These are phyloP conservation scores for Labrus mixtus DNA, from an alignment of 2,113 vertebrate genomes.

Conservation along the genomic window DNA sequence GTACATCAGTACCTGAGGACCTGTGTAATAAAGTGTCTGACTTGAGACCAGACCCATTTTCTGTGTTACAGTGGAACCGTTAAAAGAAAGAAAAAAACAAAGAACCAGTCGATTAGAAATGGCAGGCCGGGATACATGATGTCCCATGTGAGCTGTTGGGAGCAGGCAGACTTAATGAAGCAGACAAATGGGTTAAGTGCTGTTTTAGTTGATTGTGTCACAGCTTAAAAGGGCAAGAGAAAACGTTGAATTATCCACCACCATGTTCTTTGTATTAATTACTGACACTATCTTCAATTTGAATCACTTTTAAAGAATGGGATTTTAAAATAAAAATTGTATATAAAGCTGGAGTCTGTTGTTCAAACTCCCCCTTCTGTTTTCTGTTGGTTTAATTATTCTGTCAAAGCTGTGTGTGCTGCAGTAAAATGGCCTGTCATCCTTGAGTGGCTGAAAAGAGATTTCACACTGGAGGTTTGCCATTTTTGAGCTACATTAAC, in stretches of 20 bases:
- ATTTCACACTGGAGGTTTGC: conserved; percentile 72
- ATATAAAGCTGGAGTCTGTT: conserved; percentile 3
- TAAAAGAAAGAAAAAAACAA: neutral
- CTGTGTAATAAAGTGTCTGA: conserved; percentile 39
- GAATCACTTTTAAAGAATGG: neutral
- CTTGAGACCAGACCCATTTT: conserved; percentile 35
- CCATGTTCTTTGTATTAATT: neutral
- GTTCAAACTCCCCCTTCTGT: neutral
- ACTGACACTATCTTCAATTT: neutral
- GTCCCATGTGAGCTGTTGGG: conserved; percentile 47
- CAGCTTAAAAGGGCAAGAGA: conserved; percentile 32
- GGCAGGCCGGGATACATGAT: conserved; percentile 40
- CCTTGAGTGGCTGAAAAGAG: conserved; percentile 72
- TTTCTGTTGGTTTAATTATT: conserved; percentile 59
- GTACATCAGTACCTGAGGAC: conserved; percentile 2
- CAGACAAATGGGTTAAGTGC: conserved; percentile 52
- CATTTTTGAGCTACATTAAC: conserved; percentile 79
- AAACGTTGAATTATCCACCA: conserved; percentile 2
- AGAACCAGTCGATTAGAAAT: conserved; percentile 43
- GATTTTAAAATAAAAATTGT: neutral
- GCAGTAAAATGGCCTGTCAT: conserved; percentile 69
- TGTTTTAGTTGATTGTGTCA: conserved; percentile 56
- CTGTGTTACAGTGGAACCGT: conserved; percentile 26
- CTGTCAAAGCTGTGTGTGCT: conserved; percentile 53
- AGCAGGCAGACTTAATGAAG: conserved; percentile 51